A percentile compares a stretch with the other conserved stretches of the same genome.
Evolutionary conservation across 2,113 vertebrate species (phyloP).

Genomic region (Sinocyclocheilus anophthalmus): DNA sequence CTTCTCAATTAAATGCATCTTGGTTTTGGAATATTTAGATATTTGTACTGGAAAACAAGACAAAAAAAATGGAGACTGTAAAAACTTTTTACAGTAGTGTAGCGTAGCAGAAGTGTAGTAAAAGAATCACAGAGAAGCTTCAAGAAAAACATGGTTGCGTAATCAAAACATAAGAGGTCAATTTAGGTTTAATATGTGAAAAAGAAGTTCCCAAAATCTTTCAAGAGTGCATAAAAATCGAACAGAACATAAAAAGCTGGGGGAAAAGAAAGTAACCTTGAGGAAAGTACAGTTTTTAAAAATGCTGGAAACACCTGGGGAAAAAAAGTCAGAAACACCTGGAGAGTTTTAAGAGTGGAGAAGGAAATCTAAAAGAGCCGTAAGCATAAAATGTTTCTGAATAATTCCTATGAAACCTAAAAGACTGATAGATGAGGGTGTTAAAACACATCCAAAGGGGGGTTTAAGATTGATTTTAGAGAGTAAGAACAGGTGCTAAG

Average conservation of each 20-base stretch:
- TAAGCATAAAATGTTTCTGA: not conserved
- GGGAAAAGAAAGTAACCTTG: not conserved
- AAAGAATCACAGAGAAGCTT: not conserved
- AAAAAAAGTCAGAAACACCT: not conserved
- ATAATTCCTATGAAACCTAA: not conserved
- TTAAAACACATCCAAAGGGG: not conserved
- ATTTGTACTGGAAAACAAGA: not conserved
- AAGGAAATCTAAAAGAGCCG: not conserved
- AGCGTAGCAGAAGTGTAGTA: not conserved
- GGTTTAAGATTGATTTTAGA: not conserved
- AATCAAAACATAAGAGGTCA: not conserved
- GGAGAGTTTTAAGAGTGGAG: not conserved
- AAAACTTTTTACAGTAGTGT: not conserved
- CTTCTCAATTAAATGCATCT: not conserved
- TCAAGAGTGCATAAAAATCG: not conserved
- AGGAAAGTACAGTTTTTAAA: not conserved
- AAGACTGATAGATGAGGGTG: not conserved
- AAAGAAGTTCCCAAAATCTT: not conserved
- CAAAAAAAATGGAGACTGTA: not conserved
- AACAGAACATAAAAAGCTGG: not conserved
- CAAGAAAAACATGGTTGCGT: not conserved
- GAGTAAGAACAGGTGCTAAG: slow-evolving; percentile 1
- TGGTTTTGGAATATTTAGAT: not conserved
- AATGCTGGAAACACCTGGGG: not conserved
- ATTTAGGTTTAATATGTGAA: not conserved